Conservation (phyloP, 2,888 invertebrate species). For the Torymus tubicola region DNA sequence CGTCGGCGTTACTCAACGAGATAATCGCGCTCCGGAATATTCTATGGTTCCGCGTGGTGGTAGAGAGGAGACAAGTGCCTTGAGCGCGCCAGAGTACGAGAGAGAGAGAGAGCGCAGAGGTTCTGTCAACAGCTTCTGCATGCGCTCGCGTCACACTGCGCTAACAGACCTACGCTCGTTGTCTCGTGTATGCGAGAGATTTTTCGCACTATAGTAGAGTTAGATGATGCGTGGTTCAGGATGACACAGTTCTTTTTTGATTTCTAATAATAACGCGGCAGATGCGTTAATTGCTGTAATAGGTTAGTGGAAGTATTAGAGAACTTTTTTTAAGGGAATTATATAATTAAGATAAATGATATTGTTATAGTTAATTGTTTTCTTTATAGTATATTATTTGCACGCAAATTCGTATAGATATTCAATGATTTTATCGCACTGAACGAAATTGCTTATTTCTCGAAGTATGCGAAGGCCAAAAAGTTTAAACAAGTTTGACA, state of each 20-base stretch:
- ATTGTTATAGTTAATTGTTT: too few species aligned
- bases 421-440: too few species aligned
- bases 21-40: constrained; percentile 54
- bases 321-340: too few species aligned
- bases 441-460: not conserved
- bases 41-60: constrained; percentile 20
- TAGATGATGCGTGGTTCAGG: not conserved
- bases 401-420: too few species aligned
- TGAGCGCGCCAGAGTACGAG: not conserved
- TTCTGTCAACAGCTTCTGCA: constrained; percentile 18
- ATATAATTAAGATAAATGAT: too few species aligned
- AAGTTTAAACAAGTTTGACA: not conserved
- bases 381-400: too few species aligned
- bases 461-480: not conserved
- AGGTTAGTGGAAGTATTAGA: too few species aligned
- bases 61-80: constrained; percentile 40
- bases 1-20: constrained; percentile 54
- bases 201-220: not conserved
- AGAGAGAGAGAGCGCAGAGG: not conserved
- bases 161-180: too few species aligned
- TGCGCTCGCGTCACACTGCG: not conserved
- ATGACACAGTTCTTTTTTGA: constrained; percentile 34
- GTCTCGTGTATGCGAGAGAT: too few species aligned
- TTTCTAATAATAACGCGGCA: constrained; percentile 34
- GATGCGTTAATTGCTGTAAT: too few species aligned